These are phyloP conservation scores for Melanotaenia nigrans DNA, from an alignment of 2,797 vertebrate species.

Conservation along the genomic window DNA sequence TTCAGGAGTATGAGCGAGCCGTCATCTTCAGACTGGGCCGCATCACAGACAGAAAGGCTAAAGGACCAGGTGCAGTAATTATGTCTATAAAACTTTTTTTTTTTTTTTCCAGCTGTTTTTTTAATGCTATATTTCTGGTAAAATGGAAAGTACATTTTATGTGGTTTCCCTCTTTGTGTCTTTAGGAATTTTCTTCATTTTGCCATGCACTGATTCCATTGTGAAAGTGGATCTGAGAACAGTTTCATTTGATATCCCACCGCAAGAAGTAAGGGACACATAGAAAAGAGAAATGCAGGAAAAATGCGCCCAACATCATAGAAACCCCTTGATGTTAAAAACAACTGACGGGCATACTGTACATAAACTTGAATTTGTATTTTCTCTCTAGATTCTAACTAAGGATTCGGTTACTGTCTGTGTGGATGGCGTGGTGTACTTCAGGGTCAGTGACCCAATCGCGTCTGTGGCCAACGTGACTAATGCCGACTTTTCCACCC, in stretches of 20 bases:
- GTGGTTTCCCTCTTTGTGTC: not conserved
- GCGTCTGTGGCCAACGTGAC: slow-evolving; percentile 83
- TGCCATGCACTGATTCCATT: slow-evolving; percentile 84
- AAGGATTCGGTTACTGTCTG: slow-evolving; percentile 85
- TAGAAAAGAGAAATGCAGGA: not conserved
- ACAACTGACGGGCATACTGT: not conserved
- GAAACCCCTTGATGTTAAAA: not conserved
- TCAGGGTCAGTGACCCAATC: slow-evolving; percentile 84
- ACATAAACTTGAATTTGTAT: not conserved
- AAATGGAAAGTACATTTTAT: not conserved
- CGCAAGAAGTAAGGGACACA: slow-evolving; percentile 79
- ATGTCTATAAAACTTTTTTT: not conserved
- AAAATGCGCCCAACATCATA: not conserved
- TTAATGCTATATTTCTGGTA: not conserved
- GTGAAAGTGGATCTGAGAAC: slow-evolving; percentile 86
- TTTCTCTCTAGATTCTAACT: slow-evolving; percentile 79
- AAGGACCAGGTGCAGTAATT: slow-evolving; percentile 80
- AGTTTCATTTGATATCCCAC: slow-evolving; percentile 86
- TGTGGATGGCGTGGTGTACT: slow-evolving; percentile 87
- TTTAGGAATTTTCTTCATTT: slow-evolving; percentile 84
- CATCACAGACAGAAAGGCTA: slow-evolving; percentile 81
- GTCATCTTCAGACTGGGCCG: slow-evolving; percentile 87
- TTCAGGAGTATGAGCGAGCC: slow-evolving; percentile 85
- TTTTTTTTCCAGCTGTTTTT: not conserved
- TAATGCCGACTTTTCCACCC: slow-evolving; percentile 83